Percentiles rank a stretch among this genome's conserved stretches.
These are phyloP conservation scores for Garrulus glandarius DNA, from an alignment of 2,797 vertebrate genomes.

Conservation along the genomic window DNA sequence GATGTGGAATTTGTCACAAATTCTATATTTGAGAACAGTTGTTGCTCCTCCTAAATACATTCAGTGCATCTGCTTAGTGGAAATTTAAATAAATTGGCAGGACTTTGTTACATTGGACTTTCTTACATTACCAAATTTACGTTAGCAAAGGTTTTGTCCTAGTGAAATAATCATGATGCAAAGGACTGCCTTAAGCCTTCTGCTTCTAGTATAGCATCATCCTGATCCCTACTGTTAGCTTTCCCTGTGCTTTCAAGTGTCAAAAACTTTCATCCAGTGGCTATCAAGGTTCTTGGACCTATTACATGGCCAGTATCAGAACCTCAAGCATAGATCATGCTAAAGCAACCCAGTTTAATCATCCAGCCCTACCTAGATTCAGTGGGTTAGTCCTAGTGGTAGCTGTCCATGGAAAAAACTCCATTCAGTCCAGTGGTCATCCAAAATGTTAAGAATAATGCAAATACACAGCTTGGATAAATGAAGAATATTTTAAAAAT, in stretches of 20 bases:
- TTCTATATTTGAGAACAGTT: not conserved
- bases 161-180: not conserved
- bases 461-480: not conserved
- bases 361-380: rapidly evolving
- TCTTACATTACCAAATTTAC: rapidly evolving
- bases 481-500: not conserved
- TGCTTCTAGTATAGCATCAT: not conserved
- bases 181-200: not conserved
- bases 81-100: not conserved
- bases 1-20: not conserved
- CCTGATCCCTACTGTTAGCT: not conserved
- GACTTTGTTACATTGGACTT: not conserved
- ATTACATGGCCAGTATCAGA: not conserved
- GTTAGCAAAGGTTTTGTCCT: not conserved
- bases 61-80: not conserved
- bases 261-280: not conserved
- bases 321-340: not conserved
- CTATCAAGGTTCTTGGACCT: not conserved
- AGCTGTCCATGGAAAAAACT: not conserved
- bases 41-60: not conserved
- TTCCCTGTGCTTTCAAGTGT: not conserved
- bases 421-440: not conserved
- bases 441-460: rapidly evolving
- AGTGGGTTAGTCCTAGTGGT: not conserved
- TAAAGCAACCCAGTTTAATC: not conserved